These are phyloP conservation scores for Tipula lateralis DNA, from an alignment of 2,888 invertebrate species.

Conservation along the genomic window DNA sequence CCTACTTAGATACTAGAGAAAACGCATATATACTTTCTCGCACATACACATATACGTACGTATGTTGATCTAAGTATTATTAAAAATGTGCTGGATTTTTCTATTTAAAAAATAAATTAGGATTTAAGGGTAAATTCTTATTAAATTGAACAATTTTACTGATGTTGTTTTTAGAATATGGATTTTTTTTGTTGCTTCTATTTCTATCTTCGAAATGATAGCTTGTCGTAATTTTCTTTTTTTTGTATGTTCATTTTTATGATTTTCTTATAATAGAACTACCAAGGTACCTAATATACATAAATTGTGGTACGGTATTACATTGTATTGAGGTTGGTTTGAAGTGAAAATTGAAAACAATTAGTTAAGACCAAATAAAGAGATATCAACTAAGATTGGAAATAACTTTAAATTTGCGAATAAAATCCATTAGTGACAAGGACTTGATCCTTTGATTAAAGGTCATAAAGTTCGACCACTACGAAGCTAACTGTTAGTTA, in stretches of 20 bases:
- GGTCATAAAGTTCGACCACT: too few relatives aligned
- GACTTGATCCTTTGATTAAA: too few relatives aligned
- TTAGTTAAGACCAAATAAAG: too few relatives aligned
- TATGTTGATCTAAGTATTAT: neutral
- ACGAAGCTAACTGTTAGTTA: too few relatives aligned
- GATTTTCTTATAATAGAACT: neutral
- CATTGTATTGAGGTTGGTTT: neutral
- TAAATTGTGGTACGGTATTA: neutral
- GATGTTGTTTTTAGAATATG: neutral
- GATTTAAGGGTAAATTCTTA: neutral
- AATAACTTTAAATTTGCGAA: too few relatives aligned
- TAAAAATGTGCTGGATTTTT: neutral
- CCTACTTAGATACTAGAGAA: neutral
- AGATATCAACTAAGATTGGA: too few relatives aligned
- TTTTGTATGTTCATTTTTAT: neutral
- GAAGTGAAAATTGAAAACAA: neutral
- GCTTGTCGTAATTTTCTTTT: neutral
- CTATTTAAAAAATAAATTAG: neutral
- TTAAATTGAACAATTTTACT: constrained; percentile 3
- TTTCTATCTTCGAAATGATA: neutral
- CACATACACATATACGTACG: neutral
- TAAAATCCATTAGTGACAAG: too few relatives aligned
- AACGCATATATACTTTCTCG: too few relatives aligned
- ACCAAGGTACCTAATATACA: neutral
- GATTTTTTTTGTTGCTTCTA: neutral